These are phyloP conservation scores for Torymus aiolomorphi DNA, from an alignment of 2,888 invertebrate species.

Conservation along the genomic window DNA sequence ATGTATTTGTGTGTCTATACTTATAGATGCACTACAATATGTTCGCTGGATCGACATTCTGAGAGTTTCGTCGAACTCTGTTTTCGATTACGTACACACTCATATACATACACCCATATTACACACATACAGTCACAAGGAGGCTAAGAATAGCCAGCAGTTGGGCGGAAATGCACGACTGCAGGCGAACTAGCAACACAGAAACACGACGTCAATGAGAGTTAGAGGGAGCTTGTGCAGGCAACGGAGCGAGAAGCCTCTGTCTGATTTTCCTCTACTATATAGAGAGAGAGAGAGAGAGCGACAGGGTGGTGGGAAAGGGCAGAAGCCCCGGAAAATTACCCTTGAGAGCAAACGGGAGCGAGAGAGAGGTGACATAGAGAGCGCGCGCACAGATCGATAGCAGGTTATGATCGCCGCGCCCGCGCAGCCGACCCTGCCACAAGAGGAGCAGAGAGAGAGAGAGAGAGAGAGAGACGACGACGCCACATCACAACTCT, in stretches of 20 bases:
- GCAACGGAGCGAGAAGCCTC: too few species aligned
- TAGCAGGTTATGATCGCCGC: constrained; percentile 52
- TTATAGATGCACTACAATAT: too few species aligned
- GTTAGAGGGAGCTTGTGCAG: too few species aligned
- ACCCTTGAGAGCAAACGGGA: constrained; percentile 27
- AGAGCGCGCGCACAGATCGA: constrained; percentile 33
- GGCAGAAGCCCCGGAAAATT: constrained; percentile 13
- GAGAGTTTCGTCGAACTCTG: background rate
- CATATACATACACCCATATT: background rate
- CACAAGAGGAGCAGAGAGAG: too few species aligned
- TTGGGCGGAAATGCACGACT: background rate
- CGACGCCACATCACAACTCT: too few species aligned
- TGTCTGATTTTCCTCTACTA: too few species aligned
- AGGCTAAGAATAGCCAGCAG: background rate
- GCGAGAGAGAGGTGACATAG: background rate
- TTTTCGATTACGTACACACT: background rate
- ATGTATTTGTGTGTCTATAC: too few species aligned
- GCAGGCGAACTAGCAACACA: too few species aligned
- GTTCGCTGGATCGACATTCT: too few species aligned
- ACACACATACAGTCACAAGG: background rate
- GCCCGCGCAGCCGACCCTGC: background rate
- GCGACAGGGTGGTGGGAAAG: background rate
- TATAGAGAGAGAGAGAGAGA: background rate
- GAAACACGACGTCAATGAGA: too few species aligned
- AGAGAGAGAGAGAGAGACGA: too few species aligned